Evolutionary conservation across 92 coral and sea anemone species (phyloP).

Genomic region (Palythoa grandiflora): DNA sequence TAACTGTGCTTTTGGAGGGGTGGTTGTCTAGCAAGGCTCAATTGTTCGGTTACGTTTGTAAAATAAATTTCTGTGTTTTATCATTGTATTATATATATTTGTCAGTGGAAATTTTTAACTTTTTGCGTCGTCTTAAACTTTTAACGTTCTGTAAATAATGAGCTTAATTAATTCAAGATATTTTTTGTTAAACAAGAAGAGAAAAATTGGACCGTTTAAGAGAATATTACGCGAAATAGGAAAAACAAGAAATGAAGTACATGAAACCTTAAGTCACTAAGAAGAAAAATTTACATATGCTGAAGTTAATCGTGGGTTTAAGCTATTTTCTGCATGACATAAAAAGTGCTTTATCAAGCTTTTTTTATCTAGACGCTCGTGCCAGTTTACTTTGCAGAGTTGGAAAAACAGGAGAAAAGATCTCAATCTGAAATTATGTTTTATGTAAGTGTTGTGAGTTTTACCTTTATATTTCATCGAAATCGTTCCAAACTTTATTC

Average conservation of each 20-base stretch:
- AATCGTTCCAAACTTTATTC: no score
- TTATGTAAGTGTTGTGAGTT: no score
- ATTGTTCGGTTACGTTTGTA: background rate
- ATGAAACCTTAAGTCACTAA: background rate
- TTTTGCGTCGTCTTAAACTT: conserved; percentile 21
- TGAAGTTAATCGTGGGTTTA: background rate
- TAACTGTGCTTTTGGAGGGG: background rate
- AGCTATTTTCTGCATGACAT: no score
- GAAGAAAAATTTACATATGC: background rate
- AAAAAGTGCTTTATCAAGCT: no score
- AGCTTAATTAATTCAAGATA: conserved; percentile 34
- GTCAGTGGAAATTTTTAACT: conserved; percentile 5
- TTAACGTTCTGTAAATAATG: conserved; percentile 44
- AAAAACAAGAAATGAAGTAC: background rate
- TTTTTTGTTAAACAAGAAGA: conserved; percentile 38
- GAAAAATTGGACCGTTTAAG: conserved; percentile 13
- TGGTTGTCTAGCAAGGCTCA: no score
- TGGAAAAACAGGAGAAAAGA: no score
- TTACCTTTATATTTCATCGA: no score
- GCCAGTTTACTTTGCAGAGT: no score
- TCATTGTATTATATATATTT: conserved; percentile 34
- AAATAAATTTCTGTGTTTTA: background rate
- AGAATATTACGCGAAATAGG: background rate
- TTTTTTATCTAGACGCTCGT: no score
- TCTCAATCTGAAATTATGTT: no score